These are phyloP conservation scores for Acanthis flammea DNA, from an alignment of 2,797 vertebrate species.

Conservation along the genomic window DNA sequence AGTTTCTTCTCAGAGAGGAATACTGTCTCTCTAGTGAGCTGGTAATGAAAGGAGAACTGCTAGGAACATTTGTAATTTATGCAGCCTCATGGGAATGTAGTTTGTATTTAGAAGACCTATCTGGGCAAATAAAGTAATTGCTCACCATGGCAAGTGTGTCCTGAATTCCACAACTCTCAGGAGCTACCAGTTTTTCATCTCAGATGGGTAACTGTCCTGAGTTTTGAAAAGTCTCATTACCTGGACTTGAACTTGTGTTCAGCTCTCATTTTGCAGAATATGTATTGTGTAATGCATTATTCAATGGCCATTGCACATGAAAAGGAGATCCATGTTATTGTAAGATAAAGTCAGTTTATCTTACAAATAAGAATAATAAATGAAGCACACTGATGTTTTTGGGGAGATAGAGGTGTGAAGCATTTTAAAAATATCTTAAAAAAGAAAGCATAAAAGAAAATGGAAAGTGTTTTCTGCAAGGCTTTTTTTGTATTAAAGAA, in stretches of 20 bases:
- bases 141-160: not conserved
- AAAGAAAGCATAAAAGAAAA: not conserved
- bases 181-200: not conserved
- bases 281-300: not conserved
- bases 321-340: not conserved
- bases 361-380: too few species aligned
- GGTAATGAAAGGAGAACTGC: not conserved
- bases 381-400: not conserved
- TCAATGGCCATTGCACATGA: not conserved
- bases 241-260: not conserved
- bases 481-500: not conserved
- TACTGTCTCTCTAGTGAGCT: not conserved
- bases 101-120: not conserved
- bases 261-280: not conserved
- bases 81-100: not conserved
- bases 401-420: not conserved
- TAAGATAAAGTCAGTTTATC: not conserved
- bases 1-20: not conserved
- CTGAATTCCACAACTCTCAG: not conserved
- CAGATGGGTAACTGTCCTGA: not conserved
- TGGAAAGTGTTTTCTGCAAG: not conserved
- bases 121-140: not conserved
- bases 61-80: not conserved
- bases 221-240: not conserved
- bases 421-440: not conserved